A percentile compares a stretch with the other conserved stretches of the same genome.
Evolutionary conservation across 1,140 invertebrate genomes (phyloP).

Genomic region (Andrena cerasifolii): DNA sequence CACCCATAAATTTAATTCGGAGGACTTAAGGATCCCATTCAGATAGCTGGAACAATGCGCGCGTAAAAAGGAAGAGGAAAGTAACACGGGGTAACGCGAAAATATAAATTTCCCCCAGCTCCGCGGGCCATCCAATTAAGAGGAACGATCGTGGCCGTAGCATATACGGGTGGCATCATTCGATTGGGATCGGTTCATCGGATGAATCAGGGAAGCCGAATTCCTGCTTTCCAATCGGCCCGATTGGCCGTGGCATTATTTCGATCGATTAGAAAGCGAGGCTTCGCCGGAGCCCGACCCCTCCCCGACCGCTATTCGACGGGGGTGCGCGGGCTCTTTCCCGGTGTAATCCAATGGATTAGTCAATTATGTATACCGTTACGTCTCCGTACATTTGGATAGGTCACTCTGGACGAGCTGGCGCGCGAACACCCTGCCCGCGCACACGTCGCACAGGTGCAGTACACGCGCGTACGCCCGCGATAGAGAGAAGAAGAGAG

Average conservation of each 20-base stretch:
- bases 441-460: no score
- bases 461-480: no score
- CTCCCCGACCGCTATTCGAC: slow-evolving; percentile 10
- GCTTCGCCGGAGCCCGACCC: slow-evolving; percentile 24
- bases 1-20: no score
- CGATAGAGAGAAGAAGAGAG: slow-evolving; percentile 1
- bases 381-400: slow-evolving; percentile 61
- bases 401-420: slow-evolving; percentile 44
- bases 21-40: no score
- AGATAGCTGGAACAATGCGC: no score
- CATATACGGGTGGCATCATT: not conserved
- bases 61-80: no score
- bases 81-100: no score
- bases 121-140: slow-evolving; percentile 48
- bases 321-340: slow-evolving; percentile 43
- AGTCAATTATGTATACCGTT: slow-evolving; percentile 68
- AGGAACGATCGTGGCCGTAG: slow-evolving; percentile 24
- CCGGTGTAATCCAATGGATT: slow-evolving; percentile 64
- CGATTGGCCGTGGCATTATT: slow-evolving; percentile 64
- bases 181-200: slow-evolving; percentile 18
- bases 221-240: slow-evolving; percentile 60
- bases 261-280: slow-evolving; percentile 65
- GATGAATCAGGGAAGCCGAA: slow-evolving; percentile 57
- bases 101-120: slow-evolving; percentile 15
- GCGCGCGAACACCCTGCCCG: slow-evolving; percentile 32